Percentiles rank a stretch among this genome's conserved stretches.
Conservation (phyloP, 2,797 vertebrate genomes). For the Emydoidea blandingii region DNA sequence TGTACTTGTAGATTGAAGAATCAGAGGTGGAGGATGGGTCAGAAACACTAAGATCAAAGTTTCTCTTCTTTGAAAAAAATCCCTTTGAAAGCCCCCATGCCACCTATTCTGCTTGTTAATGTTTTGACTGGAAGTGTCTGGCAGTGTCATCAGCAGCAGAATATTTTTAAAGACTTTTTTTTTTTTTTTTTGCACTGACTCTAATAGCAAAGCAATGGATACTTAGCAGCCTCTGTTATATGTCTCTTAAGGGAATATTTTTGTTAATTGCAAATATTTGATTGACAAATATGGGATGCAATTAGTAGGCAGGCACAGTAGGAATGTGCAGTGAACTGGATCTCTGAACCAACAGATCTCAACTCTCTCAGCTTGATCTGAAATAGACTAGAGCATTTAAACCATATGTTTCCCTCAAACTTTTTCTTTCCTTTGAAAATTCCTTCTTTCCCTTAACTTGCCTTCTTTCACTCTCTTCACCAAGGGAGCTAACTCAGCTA, state of each 20-base stretch:
- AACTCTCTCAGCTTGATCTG: constrained; percentile 92
- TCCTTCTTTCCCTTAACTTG: constrained; percentile 82
- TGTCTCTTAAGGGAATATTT: constrained; percentile 88
- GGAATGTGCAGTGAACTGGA: constrained; percentile 94
- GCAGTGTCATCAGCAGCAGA: constrained; percentile 76
- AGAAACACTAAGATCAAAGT: constrained; percentile 85
- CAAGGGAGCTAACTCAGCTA: constrained; percentile 79
- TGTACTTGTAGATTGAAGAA: constrained; percentile 81
- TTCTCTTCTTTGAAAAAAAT: constrained; percentile 83
- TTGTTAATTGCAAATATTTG: constrained; percentile 92
- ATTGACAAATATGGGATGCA: constrained; percentile 98
- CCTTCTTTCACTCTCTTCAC: constrained; percentile 76
- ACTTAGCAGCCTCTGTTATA: constrained; percentile 81
- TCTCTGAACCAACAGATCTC: constrained; percentile 92
- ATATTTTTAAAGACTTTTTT: constrained; percentile 78
- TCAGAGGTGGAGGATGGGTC: constrained; percentile 84
- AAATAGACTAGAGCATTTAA: constrained; percentile 88
- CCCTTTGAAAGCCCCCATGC: constrained; percentile 81
- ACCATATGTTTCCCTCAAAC: constrained; percentile 93
- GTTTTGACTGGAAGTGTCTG: constrained; percentile 83
- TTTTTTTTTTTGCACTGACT: constrained; percentile 62
- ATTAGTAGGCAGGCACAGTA: constrained; percentile 92
- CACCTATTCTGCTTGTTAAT: constrained; percentile 83
- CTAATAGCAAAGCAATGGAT: constrained; percentile 79
- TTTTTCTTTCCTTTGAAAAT: constrained; percentile 78